These are phyloP conservation scores for Ischnus inquisitorius DNA, from an alignment of 2,888 invertebrate species.

Conservation along the genomic window DNA sequence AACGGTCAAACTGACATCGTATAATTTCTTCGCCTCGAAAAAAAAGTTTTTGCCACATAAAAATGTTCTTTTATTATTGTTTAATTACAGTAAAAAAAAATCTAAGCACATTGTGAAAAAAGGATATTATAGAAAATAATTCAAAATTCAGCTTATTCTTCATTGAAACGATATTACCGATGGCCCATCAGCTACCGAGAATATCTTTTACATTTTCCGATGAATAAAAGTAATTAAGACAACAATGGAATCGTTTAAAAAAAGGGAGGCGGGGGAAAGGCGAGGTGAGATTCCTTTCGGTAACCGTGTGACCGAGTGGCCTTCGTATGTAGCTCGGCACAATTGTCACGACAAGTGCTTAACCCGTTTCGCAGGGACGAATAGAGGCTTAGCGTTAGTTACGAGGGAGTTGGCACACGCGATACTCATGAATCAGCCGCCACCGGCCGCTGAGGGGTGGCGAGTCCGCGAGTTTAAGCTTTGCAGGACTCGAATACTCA, in stretches of 20 bases:
- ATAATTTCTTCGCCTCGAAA: too few relatives aligned
- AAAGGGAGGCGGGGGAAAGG: too few relatives aligned
- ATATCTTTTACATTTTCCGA: neutral
- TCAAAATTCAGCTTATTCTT: neutral
- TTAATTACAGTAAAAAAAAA: neutral
- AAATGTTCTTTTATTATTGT: too few relatives aligned
- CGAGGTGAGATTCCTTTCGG: slow-evolving; percentile 43
- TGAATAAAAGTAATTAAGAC: neutral
- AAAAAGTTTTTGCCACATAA: too few relatives aligned
- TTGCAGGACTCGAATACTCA: neutral
- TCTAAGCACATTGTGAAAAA: neutral
- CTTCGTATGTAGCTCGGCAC: slow-evolving; percentile 64
- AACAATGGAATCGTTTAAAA: neutral
- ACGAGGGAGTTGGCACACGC: slow-evolving; percentile 72
- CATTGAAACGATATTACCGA: neutral
- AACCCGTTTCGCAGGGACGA: slow-evolving; percentile 68
- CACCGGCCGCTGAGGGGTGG: slow-evolving; percentile 32
- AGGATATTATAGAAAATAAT: neutral
- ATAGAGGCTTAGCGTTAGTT: slow-evolving; percentile 61
- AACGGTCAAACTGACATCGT: too few relatives aligned
- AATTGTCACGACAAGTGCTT: slow-evolving; percentile 72
- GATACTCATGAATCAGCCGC: slow-evolving; percentile 76
- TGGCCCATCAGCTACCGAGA: neutral
- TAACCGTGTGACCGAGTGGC: slow-evolving; percentile 66
- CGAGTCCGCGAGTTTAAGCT: slow-evolving; percentile 1